Evolutionary conservation across 2,888 invertebrate species (phyloP).

Genomic region (Stenichneumon culpator): DNA sequence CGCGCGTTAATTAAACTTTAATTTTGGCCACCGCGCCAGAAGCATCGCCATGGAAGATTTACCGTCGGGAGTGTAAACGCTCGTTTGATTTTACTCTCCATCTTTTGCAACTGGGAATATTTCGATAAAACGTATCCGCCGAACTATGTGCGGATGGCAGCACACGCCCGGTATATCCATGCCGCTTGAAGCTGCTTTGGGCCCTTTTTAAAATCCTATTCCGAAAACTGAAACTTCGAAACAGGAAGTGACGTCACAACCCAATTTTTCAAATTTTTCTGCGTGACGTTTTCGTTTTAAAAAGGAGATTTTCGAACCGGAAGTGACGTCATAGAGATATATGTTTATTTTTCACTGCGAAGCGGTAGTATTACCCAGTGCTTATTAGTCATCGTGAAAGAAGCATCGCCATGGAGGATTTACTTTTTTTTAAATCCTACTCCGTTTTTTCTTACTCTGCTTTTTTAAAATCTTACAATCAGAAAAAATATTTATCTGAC

Average conservation of each 20-base stretch:
- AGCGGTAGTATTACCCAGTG: too few species aligned
- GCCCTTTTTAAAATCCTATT: neutral
- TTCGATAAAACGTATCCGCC: slow-evolving; percentile 63
- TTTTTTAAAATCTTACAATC: too few species aligned
- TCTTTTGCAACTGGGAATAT: slow-evolving; percentile 46
- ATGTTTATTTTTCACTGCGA: too few species aligned
- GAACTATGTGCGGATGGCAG: neutral
- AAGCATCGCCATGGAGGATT: neutral
- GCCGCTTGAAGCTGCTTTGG: neutral
- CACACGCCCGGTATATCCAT: neutral
- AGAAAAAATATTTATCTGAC: too few species aligned
- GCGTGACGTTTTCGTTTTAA: too few species aligned
- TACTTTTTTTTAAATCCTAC: neutral
- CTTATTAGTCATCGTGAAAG: too few species aligned
- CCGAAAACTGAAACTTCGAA: too few species aligned
- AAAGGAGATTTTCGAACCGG: too few species aligned
- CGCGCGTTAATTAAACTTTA: slow-evolving; percentile 79
- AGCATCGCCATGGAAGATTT: slow-evolving; percentile 71
- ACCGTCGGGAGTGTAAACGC: slow-evolving; percentile 66
- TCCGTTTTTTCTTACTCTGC: too few species aligned
- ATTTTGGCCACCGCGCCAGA: slow-evolving; percentile 73
- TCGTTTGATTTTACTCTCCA: slow-evolving; percentile 57
- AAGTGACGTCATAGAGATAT: too few species aligned
- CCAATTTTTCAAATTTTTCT: too few species aligned
- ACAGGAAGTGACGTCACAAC: too few species aligned